A percentile compares a stretch with the other conserved stretches of the same genome.
Evolutionary conservation across 2,888 invertebrate genomes (phyloP).

Genomic region (Drosophila diplacantha): DNA sequence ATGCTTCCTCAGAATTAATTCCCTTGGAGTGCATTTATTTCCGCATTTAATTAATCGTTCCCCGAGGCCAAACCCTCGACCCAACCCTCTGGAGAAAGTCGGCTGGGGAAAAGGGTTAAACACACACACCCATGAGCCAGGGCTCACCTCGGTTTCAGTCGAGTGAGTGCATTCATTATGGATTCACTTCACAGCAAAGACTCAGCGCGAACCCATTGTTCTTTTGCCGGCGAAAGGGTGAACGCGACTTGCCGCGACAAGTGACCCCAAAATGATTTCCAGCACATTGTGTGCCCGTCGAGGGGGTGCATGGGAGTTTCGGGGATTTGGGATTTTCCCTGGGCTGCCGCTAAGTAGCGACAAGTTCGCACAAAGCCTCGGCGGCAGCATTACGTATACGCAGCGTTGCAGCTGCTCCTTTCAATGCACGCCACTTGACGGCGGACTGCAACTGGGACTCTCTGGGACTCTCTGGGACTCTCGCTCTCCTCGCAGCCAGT

Average conservation of each 20-base stretch:
- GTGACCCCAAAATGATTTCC: slow-evolving; percentile 44
- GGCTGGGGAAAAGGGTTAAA: not conserved
- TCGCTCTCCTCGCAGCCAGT: not conserved
- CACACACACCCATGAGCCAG: not conserved
- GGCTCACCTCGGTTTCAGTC: slow-evolving; percentile 22
- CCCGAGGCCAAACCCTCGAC: not conserved
- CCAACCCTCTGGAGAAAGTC: not conserved
- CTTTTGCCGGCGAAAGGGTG: slow-evolving; percentile 2
- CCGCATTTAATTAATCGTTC: slow-evolving; percentile 7
- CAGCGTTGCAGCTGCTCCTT: slow-evolving; percentile 40
- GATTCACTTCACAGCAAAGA: slow-evolving; percentile 34
- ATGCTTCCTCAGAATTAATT: slow-evolving; percentile 1
- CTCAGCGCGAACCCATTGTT: slow-evolving; percentile 9
- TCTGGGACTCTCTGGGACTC: too few relatives aligned
- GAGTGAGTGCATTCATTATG: slow-evolving; percentile 34
- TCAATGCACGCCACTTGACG: slow-evolving; percentile 50
- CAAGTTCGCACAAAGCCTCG: slow-evolving; percentile 35
- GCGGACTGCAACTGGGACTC: slow-evolving; percentile 16
- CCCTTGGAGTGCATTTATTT: not conserved
- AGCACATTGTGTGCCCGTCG: slow-evolving; percentile 15
- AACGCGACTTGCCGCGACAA: slow-evolving; percentile 18
- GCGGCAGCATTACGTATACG: slow-evolving; percentile 39
- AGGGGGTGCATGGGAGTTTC: not conserved
- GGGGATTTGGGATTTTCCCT: slow-evolving; percentile 6
- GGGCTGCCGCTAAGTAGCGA: slow-evolving; percentile 54